phyloP scores from a whole-genome alignment of 2,797 vertebrate genomes.

The Cyclura pinguis region DNA sequence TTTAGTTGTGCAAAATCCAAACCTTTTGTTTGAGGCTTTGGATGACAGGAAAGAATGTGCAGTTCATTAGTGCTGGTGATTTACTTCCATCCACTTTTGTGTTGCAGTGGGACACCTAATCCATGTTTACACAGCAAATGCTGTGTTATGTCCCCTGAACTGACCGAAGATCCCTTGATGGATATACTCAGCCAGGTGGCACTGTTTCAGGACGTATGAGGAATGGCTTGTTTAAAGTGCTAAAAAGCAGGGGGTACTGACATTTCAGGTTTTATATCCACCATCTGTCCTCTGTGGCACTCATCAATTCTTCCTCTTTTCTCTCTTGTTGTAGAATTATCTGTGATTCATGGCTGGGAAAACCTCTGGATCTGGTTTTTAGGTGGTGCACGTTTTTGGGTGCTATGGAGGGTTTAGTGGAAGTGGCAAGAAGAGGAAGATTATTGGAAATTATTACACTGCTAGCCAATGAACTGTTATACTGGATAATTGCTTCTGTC shows the following conservation, averaged over 20 bases:
- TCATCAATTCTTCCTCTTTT: neutral
- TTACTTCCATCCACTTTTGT: conserved; percentile 57
- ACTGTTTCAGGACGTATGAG: conserved; percentile 50
- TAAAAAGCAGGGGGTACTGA: neutral
- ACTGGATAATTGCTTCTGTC: neutral
- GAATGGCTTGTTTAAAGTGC: conserved; percentile 41
- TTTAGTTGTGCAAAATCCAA: conserved; percentile 36
- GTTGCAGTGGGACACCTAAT: conserved; percentile 63
- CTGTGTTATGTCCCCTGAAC: conserved; percentile 54
- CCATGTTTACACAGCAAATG: conserved; percentile 56
- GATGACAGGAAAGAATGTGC: conserved; percentile 40
- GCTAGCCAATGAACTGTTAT: neutral
- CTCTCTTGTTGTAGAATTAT: neutral
- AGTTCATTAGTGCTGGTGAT: conserved; percentile 43
- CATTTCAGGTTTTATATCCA: conserved; percentile 11
- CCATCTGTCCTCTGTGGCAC: neutral
- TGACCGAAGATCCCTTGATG: conserved; percentile 56
- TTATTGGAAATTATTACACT: neutral
- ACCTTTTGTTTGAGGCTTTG: conserved; percentile 42
- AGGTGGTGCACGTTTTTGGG: no score
- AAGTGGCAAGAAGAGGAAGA: no score
- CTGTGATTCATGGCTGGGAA: neutral
- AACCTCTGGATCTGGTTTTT: neutral
- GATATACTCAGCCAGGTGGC: conserved; percentile 45
- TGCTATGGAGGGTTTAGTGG: no score